phyloP scores from a whole-genome alignment of 1,140 invertebrate species.

The Teleopsis dalmanni region DNA sequence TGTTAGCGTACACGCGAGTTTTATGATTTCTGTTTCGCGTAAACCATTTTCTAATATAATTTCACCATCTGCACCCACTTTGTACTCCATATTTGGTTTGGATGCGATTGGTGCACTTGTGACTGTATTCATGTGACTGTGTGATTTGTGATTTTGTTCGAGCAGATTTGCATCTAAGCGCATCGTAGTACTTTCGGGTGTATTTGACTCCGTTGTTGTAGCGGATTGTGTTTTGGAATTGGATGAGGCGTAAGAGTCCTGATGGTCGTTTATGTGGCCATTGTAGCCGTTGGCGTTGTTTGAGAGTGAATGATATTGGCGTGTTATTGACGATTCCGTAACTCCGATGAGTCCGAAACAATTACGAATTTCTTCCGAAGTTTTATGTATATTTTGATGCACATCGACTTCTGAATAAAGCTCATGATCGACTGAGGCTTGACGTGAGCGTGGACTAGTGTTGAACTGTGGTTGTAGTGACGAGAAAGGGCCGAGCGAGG shows the following conservation, averaged over 20 bases:
- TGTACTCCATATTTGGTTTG: conserved; percentile 11
- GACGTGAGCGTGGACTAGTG: conserved; percentile 42
- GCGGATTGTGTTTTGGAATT: conserved; percentile 43
- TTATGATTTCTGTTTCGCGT: conserved; percentile 45
- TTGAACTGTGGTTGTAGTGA: conserved; percentile 32
- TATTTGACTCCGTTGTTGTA: conserved; percentile 44
- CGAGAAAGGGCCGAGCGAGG: conserved; percentile 35
- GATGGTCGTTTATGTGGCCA: conserved; percentile 43
- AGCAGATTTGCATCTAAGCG: conserved; percentile 25
- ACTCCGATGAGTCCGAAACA: conserved; percentile 50
- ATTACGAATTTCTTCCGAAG: conserved; percentile 89
- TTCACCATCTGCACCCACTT: conserved; percentile 29
- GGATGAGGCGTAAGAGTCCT: conserved; percentile 38
- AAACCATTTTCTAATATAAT: conserved; percentile 37
- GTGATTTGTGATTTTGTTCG: conserved; percentile 17
- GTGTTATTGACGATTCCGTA: conserved; percentile 58
- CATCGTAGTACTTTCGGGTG: conserved; percentile 42
- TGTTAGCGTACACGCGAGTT: conserved; percentile 33
- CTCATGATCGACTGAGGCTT: conserved; percentile 46
- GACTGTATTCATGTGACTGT: not conserved
- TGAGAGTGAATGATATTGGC: conserved; percentile 56
- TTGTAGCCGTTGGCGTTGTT: conserved; percentile 28
- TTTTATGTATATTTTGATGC: conserved; percentile 76
- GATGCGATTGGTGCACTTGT: conserved; percentile 2
- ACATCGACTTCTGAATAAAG: conserved; percentile 79